phyloP scores from a whole-genome alignment of 1,140 invertebrate genomes.

The Ruditapes philippinarum region DNA sequence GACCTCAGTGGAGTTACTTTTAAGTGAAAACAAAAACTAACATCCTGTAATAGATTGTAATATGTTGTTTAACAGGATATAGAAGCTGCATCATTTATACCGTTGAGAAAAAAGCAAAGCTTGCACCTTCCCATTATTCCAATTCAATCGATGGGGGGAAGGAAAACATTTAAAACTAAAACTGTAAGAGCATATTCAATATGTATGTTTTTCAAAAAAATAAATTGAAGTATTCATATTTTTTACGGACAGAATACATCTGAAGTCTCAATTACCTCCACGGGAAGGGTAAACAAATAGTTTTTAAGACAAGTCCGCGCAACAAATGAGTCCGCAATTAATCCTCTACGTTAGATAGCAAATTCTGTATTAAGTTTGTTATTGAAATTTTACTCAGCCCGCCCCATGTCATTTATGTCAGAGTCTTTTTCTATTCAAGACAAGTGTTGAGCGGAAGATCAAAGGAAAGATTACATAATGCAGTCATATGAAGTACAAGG shows the following conservation, averaged over 20 bases:
- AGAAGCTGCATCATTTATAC: too few species aligned
- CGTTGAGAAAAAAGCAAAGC: too few species aligned
- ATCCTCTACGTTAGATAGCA: neutral
- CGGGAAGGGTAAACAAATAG: constrained; percentile 14
- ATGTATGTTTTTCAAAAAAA: too few species aligned
- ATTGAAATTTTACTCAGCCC: constrained; percentile 40
- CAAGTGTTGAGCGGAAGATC: constrained; percentile 14
- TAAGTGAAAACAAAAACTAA: too few species aligned
- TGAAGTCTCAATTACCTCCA: neutral
- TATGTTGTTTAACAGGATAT: too few species aligned
- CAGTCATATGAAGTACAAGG: neutral
- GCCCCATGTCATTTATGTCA: constrained; percentile 37
- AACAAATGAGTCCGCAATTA: constrained; percentile 21
- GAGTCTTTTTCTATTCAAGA: neutral
- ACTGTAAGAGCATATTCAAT: neutral
- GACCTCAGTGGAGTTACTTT: too few species aligned
- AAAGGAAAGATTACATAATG: constrained; percentile 19
- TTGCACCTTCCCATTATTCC: too few species aligned
- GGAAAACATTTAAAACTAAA: neutral
- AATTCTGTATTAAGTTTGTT: constrained; percentile 1
- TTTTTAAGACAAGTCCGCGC: neutral
- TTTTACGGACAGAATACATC: neutral
- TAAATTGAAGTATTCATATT: neutral
- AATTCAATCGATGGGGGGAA: neutral
- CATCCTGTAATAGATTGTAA: too few species aligned